Evolutionary conservation across 2,797 vertebrate species (phyloP), one percentile per base, ranked within the genome.

Genomic region (Epinephelus malabaricus): DNA sequence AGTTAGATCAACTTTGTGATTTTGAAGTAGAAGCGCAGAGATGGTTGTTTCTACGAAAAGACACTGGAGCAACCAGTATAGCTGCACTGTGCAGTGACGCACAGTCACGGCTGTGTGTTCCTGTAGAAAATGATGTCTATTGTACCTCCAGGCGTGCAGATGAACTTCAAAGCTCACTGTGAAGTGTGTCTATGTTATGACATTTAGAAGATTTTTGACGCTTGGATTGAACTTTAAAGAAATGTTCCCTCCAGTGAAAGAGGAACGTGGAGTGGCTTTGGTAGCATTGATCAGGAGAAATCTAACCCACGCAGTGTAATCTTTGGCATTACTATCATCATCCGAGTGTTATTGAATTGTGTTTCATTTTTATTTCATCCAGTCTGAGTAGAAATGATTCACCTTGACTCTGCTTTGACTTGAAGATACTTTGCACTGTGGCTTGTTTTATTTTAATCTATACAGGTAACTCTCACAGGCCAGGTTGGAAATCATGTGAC

Each of bases 101-200:
- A 34, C 34, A 15, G 18, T 64, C 18, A 59, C 3, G 1, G 14
- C 15, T 27, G 18, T 19, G 64, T 43, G 8, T 12, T 54, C 12
- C 17, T 70, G 7, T 1, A 12, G 15, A 54, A 66, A 17, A 69
- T 43, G 0, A 61, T 50, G 23, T 45, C 1, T 63, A n/a, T 23
- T 51, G 53, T 12, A 49, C 65, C 51, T 77, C 27, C 0, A 17
- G 47, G 43, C 65, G 60, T n/a, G 51, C 19, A 21, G 46, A 46
- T 1, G 0, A 59, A 83, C 21, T 67, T 86, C 76, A 84, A 84
- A 78, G 68, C 55, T 63, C 47, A 38, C 61, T 73, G 59, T 79
- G 51, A 55, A 80, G 64, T 45, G 50, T 59, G 19, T 62, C 65
- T 66, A n/a, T 27, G 34, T 56, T 67, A 40, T 50, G 40, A 62